Conservation (phyloP, 2,888 invertebrate species). For the Pterostichus madidus region DNA sequence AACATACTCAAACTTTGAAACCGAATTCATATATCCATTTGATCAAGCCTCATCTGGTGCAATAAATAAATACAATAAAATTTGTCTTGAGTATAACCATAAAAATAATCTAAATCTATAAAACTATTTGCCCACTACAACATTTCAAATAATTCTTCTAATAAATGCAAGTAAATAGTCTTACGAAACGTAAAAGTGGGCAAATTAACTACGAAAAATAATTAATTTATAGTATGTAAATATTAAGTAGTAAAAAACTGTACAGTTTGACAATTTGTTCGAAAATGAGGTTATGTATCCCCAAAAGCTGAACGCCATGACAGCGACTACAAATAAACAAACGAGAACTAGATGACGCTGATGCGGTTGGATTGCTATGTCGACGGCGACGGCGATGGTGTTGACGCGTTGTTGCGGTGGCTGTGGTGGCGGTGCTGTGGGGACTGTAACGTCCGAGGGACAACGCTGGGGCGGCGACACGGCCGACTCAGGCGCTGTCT, state of each 20-base stretch:
- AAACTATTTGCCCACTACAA: slow-evolving; percentile 9
- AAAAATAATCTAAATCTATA: slow-evolving; percentile 26
- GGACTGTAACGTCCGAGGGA: slow-evolving; percentile 74
- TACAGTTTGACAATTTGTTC: slow-evolving; percentile 56
- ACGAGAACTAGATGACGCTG: slow-evolving; percentile 27
- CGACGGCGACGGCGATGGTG: slow-evolving; percentile 19
- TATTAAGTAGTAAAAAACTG: slow-evolving; percentile 60
- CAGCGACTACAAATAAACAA: slow-evolving; percentile 44
- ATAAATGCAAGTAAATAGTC: slow-evolving; percentile 41
- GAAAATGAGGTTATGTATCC: slow-evolving; percentile 36
- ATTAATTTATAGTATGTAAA: slow-evolving; percentile 44
- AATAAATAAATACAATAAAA: slow-evolving; percentile 54
- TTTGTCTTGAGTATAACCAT: slow-evolving; percentile 41
- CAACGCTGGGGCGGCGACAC: slow-evolving; percentile 72
- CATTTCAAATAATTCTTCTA: slow-evolving; percentile 19
- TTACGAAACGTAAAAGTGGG: slow-evolving; percentile 18
- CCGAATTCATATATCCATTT: slow-evolving; percentile 42
- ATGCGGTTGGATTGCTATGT: slow-evolving; percentile 8
- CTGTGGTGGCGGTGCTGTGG: slow-evolving; percentile 54
- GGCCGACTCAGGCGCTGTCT: slow-evolving; percentile 76
- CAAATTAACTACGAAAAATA: slow-evolving; percentile 21
- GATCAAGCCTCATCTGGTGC: slow-evolving; percentile 31
- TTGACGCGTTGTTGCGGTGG: slow-evolving; percentile 40
- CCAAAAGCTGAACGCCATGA: slow-evolving; percentile 52
- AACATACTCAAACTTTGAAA: slow-evolving; percentile 54